A percentile compares a stretch with the other conserved stretches of the same genome.
Evolutionary conservation across 1,140 invertebrate genomes (phyloP).

Genomic region (Rhyacophila brunnea): DNA sequence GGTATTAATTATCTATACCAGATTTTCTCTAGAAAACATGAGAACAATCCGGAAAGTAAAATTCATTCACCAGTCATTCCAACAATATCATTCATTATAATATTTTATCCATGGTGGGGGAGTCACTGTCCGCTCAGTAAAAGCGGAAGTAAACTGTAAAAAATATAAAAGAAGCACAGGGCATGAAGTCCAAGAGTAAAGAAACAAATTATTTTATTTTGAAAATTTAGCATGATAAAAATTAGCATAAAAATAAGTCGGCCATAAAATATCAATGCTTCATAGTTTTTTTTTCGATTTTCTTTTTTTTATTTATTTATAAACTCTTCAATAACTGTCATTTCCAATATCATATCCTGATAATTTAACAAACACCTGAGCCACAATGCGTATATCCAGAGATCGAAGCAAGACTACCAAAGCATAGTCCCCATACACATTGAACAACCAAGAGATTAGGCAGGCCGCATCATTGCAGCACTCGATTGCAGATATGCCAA

Average conservation of each 20-base stretch:
- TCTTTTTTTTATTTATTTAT: slow-evolving; percentile 27
- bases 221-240: slow-evolving; percentile 21
- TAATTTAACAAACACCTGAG: slow-evolving; percentile 28
- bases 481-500: slow-evolving; percentile 3
- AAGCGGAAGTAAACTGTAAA: no score
- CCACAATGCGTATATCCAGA: background rate
- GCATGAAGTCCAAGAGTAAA: background rate
- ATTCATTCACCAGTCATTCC: no score
- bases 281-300: slow-evolving; percentile 28
- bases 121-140: no score
- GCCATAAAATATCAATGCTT: slow-evolving; percentile 34
- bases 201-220: background rate
- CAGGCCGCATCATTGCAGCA: background rate
- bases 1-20: no score
- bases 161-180: no score
- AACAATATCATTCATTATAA: no score
- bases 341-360: slow-evolving; percentile 32
- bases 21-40: no score
- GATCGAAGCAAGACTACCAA: no score
- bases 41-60: no score
- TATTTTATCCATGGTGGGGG: no score
- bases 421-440: no score
- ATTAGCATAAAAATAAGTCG: slow-evolving; percentile 26
- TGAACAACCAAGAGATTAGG: background rate
- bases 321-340: slow-evolving; percentile 34